Conservation (phyloP, 1,140 invertebrate species). For the Euwallacea similis region DNA sequence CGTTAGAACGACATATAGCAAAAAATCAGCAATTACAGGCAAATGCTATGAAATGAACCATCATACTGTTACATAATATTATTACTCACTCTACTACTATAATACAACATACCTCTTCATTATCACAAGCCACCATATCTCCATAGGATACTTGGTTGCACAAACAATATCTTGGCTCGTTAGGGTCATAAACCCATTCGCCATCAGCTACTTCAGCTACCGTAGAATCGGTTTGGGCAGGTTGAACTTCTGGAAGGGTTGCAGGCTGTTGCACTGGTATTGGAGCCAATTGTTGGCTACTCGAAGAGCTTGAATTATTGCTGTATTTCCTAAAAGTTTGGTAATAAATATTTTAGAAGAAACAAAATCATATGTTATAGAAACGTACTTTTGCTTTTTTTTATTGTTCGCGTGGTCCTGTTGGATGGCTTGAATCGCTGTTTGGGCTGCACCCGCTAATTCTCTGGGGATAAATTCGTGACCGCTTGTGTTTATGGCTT, state of each 20-base stretch:
- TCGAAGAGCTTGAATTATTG: slow-evolving; percentile 29
- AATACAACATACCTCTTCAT: slow-evolving; percentile 74
- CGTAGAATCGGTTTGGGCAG: slow-evolving; percentile 42
- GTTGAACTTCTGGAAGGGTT: slow-evolving; percentile 43
- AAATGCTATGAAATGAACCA: background rate
- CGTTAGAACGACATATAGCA: background rate
- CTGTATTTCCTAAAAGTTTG: slow-evolving; percentile 37
- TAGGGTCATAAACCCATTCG: slow-evolving; percentile 83
- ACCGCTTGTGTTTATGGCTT: slow-evolving; percentile 73
- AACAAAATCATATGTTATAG: background rate
- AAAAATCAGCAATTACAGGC: background rate
- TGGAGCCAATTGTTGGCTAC: slow-evolving; percentile 39
- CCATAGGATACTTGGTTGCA: slow-evolving; percentile 99
- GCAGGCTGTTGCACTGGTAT: slow-evolving; percentile 31
- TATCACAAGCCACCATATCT: slow-evolving; percentile 99
- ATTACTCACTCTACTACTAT: background rate
- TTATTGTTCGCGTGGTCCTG: slow-evolving; percentile 60
- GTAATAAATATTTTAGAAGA: background rate
- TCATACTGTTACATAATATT: background rate
- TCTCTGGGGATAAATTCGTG: slow-evolving; percentile 65
- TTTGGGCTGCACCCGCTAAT: slow-evolving; percentile 75
- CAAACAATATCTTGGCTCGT: slow-evolving; percentile 94
- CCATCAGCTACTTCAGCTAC: slow-evolving; percentile 48
- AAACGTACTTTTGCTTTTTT: slow-evolving; percentile 68
- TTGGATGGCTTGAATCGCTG: slow-evolving; percentile 74